Conservation (phyloP, 2,113 vertebrate species). For the Cyprinodon brontotheroides region DNA sequence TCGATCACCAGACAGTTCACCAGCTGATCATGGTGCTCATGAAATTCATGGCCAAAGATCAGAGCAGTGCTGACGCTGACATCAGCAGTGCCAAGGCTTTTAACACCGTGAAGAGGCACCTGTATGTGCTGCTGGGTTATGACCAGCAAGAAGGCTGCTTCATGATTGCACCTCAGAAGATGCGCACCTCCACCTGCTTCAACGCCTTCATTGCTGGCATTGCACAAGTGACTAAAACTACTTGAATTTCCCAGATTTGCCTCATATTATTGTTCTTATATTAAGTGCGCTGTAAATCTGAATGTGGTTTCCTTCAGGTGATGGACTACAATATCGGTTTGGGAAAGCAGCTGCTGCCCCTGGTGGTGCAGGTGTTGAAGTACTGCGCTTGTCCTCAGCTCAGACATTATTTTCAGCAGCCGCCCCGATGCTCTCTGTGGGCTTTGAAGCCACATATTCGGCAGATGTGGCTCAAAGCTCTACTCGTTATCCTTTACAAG, state of each 20-base stretch:
- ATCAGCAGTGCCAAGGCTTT: constrained; percentile 98
- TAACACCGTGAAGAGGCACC: constrained; percentile 95
- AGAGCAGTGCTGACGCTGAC: constrained; percentile 93
- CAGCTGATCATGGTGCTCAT: constrained; percentile 97
- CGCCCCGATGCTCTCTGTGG: constrained; percentile 97
- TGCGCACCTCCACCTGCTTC: constrained; percentile 97
- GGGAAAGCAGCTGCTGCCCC: constrained; percentile 95
- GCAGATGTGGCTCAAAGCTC: constrained; percentile 97
- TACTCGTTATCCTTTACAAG: constrained; percentile 98
- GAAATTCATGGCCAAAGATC: constrained; percentile 99
- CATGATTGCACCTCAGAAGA: constrained; percentile 98
- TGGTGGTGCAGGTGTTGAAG: constrained; percentile 97
- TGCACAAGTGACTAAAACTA: constrained; percentile 84
- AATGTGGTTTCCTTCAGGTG: constrained; percentile 81
- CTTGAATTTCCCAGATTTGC: background rate
- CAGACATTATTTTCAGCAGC: constrained; percentile 98
- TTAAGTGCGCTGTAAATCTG: background rate
- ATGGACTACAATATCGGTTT: constrained; percentile 97
- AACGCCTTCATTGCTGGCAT: constrained; percentile 98
- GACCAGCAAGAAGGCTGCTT: constrained; percentile 99
- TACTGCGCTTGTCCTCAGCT: constrained; percentile 97
- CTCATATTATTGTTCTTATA: background rate
- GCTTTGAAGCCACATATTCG: constrained; percentile 93
- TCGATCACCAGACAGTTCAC: constrained; percentile 98
- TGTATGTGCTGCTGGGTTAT: constrained; percentile 93